Evolutionary conservation across 2,797 vertebrate genomes (phyloP).

Genomic region (Oreortyx pictus): DNA sequence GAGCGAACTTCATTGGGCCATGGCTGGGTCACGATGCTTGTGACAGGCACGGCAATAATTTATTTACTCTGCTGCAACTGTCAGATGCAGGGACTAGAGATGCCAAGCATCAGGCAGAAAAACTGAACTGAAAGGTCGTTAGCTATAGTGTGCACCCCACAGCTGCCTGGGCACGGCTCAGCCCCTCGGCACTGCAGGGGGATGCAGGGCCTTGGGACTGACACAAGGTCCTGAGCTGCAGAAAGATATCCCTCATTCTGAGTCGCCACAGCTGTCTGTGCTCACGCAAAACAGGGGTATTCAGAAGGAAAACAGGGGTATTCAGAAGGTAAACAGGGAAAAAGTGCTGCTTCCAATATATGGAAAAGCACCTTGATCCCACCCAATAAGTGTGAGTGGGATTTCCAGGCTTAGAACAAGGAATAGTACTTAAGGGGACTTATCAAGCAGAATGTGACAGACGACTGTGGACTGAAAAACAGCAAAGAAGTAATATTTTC

Average conservation of each 20-base stretch:
- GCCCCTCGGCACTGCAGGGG: not conserved
- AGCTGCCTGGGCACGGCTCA: not conserved
- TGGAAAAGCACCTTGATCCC: not conserved
- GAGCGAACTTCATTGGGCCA: not conserved
- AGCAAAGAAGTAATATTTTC: slow-evolving; percentile 63
- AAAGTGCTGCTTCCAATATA: not conserved
- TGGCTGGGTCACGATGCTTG: not conserved
- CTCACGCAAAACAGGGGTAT: not conserved
- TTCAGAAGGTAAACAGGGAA: not conserved
- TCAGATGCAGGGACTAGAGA: slow-evolving; percentile 13
- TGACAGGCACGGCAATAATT: slow-evolving; percentile 7
- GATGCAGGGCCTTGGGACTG: not conserved
- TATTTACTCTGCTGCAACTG: slow-evolving; percentile 13
- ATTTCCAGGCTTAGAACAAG: slow-evolving; percentile 16
- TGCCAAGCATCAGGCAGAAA: not conserved
- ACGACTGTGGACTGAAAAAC: slow-evolving; percentile 46
- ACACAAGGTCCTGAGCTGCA: not conserved
- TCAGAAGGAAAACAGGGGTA: not conserved
- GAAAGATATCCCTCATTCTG: not conserved
- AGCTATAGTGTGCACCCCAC: not conserved
- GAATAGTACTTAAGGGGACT: slow-evolving; percentile 5
- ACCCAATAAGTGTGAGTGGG: not conserved
- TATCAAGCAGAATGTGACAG: slow-evolving; percentile 33
- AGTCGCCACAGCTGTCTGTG: not conserved
- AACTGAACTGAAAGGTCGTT: not conserved